phyloP scores from a whole-genome alignment of 2,888 invertebrate genomes.

The Drymonia ruficornis region DNA sequence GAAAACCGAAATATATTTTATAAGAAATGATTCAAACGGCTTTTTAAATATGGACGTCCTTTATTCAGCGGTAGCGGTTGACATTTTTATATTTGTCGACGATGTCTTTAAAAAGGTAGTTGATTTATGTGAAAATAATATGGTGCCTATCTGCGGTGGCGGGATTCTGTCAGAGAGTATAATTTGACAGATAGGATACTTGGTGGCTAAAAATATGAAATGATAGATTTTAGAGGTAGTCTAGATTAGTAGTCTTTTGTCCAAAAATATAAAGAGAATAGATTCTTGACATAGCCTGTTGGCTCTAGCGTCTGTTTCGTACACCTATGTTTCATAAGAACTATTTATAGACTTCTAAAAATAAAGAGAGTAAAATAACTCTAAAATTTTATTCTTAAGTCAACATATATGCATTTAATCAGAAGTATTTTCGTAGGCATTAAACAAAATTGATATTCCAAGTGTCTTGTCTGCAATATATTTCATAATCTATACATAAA shows the following conservation, averaged over 20 bases:
- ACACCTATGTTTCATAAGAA: too few species aligned
- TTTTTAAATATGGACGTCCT: slow-evolving; percentile 83
- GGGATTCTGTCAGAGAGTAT: slow-evolving; percentile 45
- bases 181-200: slow-evolving; percentile 18
- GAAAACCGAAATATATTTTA: slow-evolving; percentile 83
- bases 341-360: too few species aligned
- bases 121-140: slow-evolving; percentile 81
- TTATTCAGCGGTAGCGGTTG: slow-evolving; percentile 76
- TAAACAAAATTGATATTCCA: too few species aligned
- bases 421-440: too few species aligned
- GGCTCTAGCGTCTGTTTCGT: too few species aligned
- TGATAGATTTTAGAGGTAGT: not conserved
- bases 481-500: slow-evolving; percentile 23
- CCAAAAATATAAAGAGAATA: not conserved
- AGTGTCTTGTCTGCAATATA: slow-evolving; percentile 5
- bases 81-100: slow-evolving; percentile 84
- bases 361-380: too few species aligned
- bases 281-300: too few species aligned
- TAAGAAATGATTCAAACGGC: slow-evolving; percentile 80
- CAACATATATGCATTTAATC: too few species aligned
- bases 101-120: slow-evolving; percentile 68
- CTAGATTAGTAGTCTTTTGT: too few species aligned
- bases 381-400: too few species aligned
- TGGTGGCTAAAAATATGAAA: not conserved
- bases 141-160: slow-evolving; percentile 50